These are phyloP conservation scores for Pempheris klunzingeri DNA, from an alignment of 2,797 vertebrate genomes.

Conservation along the genomic window DNA sequence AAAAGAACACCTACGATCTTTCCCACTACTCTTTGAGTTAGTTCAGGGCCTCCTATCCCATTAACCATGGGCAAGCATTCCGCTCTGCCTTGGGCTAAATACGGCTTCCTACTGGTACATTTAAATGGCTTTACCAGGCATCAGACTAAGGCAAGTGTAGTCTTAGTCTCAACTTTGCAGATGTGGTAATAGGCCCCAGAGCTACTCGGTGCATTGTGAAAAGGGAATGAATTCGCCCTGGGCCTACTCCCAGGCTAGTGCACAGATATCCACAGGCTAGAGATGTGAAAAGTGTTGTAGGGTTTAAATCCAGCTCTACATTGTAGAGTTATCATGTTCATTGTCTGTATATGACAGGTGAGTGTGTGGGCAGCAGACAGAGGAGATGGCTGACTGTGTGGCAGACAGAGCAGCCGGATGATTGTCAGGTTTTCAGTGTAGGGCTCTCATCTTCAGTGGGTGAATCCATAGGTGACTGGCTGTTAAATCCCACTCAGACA, in stretches of 20 bases:
- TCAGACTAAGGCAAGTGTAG: background rate
- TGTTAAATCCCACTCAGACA: slow-evolving; percentile 5
- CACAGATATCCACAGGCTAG: slow-evolving; percentile 25
- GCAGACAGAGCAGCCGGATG: background rate
- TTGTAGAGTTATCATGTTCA: slow-evolving; percentile 29
- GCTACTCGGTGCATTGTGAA: slow-evolving; percentile 20
- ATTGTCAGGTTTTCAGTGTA: slow-evolving; percentile 10
- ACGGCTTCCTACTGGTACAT: slow-evolving; percentile 16
- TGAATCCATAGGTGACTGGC: slow-evolving; percentile 13
- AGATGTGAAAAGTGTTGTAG: slow-evolving; percentile 1
- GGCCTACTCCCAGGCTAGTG: slow-evolving; percentile 13
- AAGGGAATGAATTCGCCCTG: slow-evolving; percentile 18
- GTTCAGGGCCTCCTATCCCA: background rate
- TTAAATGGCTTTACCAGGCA: slow-evolving; percentile 16
- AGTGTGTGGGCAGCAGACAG: slow-evolving; percentile 39
- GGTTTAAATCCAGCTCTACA: slow-evolving; percentile 31
- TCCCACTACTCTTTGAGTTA: slow-evolving; percentile 12
- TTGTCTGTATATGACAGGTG: slow-evolving; percentile 46
- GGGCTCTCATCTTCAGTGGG: slow-evolving; percentile 11
- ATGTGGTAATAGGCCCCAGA: slow-evolving; percentile 33
- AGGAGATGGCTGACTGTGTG: slow-evolving; percentile 7
- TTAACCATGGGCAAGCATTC: slow-evolving; percentile 22
- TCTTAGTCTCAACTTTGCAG: slow-evolving; percentile 23
- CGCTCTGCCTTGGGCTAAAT: slow-evolving; percentile 35
- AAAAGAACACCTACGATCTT: slow-evolving; percentile 8